These are phyloP conservation scores for Pseudopleuronectes americanus DNA, from an alignment of 2,797 vertebrate genomes.

Conservation along the genomic window DNA sequence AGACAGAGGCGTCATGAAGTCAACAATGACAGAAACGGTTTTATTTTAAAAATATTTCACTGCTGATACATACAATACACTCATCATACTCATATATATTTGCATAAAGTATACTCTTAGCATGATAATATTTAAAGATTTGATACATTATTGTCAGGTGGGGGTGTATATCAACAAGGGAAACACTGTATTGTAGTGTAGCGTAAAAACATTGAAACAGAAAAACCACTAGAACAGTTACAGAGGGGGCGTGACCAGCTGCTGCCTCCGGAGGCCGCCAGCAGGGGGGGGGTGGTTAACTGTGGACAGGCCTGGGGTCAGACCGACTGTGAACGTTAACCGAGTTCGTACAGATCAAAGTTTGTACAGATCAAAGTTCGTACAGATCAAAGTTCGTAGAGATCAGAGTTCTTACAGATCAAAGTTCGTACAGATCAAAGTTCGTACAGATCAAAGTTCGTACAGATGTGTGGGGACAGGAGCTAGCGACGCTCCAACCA, in stretches of 20 bases:
- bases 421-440: no score
- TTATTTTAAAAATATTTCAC: constrained; percentile 99
- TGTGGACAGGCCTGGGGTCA: neutral
- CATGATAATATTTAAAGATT: constrained; percentile 97
- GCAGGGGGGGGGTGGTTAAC: neutral
- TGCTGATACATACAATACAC: constrained; percentile 98
- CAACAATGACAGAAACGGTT: constrained; percentile 86
- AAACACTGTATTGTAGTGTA: constrained; percentile 85
- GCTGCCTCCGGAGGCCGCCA: constrained; percentile 41
- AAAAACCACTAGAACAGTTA: constrained; percentile 72
- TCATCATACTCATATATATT: constrained; percentile 94
- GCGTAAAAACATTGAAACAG: constrained; percentile 91
- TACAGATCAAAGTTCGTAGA: no score
- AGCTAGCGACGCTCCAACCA: no score
- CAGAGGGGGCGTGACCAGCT: constrained; percentile 39
- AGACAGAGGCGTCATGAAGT: neutral
- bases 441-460: no score
- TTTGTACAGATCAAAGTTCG: no score
- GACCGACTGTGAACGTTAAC: no score
- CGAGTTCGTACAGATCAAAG: no score
- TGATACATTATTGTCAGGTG: constrained; percentile 92
- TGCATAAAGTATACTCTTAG: constrained; percentile 94
- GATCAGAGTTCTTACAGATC: no score
- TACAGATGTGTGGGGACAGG: no score
- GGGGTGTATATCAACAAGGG: constrained; percentile 91